phyloP scores from a whole-genome alignment of 2,797 vertebrate species.

The Tenualosa ilisha region DNA sequence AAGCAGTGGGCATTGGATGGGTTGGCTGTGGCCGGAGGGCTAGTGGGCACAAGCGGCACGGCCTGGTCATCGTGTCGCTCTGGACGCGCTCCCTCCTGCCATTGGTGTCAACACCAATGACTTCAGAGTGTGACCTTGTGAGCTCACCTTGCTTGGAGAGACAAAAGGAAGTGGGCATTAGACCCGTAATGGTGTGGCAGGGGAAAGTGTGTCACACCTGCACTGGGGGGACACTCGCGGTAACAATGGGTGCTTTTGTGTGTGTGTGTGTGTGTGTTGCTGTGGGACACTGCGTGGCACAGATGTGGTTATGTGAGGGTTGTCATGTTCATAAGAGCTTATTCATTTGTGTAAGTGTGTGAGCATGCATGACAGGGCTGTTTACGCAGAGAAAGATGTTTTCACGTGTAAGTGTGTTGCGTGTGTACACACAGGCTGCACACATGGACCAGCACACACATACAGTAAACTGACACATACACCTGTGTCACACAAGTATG shows the following conservation, averaged over 20 bases:
- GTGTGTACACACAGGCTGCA: not conserved
- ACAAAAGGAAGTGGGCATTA: conserved; percentile 68
- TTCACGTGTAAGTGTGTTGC: not conserved
- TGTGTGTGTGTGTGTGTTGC: conserved; percentile 18
- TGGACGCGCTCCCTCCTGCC: conserved; percentile 63
- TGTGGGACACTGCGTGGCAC: not conserved
- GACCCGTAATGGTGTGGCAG: conserved; percentile 62
- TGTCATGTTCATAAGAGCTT: conserved; percentile 21
- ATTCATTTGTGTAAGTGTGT: not conserved
- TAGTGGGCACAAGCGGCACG: conserved; percentile 53
- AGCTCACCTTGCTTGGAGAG: conserved; percentile 83
- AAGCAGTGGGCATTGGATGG: conserved; percentile 18
- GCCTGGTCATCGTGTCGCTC: conserved; percentile 60
- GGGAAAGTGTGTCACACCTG: conserved; percentile 72
- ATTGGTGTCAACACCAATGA: conserved; percentile 75
- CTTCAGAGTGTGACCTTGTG: conserved; percentile 75
- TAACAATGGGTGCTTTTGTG: conserved; percentile 34
- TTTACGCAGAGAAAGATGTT: not conserved
- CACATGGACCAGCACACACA: too few species aligned
- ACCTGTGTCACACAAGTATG: not conserved
- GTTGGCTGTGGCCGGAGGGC: conserved; percentile 34
- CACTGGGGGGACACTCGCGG: conserved; percentile 58
- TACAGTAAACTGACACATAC: not conserved
- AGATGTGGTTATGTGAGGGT: not conserved
- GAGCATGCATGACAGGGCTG: not conserved